Base-by-base conservation (phyloP, 2,113 vertebrate genomes). In the Varanus salvator region DNA sequence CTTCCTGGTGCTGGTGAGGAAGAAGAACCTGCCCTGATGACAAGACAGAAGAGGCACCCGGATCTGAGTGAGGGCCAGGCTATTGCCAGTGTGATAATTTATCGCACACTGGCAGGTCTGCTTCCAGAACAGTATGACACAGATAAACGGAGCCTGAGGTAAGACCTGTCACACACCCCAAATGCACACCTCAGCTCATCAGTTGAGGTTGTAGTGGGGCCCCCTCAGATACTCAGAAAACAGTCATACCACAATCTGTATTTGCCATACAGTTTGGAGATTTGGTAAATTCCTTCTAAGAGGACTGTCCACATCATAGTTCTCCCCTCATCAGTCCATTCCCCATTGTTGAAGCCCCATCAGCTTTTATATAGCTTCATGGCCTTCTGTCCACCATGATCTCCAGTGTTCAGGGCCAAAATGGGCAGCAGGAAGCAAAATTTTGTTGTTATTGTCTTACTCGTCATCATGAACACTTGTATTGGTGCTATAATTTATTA, bases 61-160 rank as follows among this genome's bases (percentile, higher is more conserved):
- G 96, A 97, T 0, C 94, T 96, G 89, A 93, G 91, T 14, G 97
- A 98, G 92, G 96, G 97, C 52, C 98, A 99, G 84, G 98, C 98
- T 0, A 97, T 99, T 14, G 98, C 98, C 92, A 99, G 98, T 0
- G 97, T 99, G 93, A 98, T 99, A 95, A 98, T 99, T 95, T 99
- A 99, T 94, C 98, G 98, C 94, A 98, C 98, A n/a, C 97, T 99
- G 93, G 98, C 98, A 0, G 86, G 97, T 17, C 97, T 99, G 80
- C 93, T 99, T 80, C 99, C 99, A 0, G 97, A 98, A 94, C 98
- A 96, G 95, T 99, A 98, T 0, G 99, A 99, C 93, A 97, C 97
- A 0, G 98, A 99, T 97, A 99, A 98, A 96, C 97, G 99, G 88
- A 99, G 98, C 94, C 98, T 99, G 80, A 96, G 99, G 99, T 98